Evolutionary conservation across 1,140 invertebrate genomes (phyloP).

Genomic region (Hydropsyche tenuis): DNA sequence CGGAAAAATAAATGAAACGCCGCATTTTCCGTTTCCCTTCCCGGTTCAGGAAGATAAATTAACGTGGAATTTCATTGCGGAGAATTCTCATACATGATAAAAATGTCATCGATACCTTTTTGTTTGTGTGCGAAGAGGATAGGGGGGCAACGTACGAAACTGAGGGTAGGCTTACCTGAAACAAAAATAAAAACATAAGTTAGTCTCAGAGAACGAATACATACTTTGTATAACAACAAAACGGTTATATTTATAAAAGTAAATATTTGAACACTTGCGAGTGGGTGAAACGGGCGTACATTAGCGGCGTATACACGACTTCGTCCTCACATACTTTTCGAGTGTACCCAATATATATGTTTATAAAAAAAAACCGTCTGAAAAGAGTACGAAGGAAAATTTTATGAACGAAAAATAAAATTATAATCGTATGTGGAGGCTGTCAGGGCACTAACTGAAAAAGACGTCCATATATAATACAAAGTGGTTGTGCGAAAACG

Average conservation of each 20-base stretch:
- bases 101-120: background rate
- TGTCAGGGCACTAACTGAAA: no score
- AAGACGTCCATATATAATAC: no score
- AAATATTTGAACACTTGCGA: constrained; percentile 8
- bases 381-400: no score
- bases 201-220: no score
- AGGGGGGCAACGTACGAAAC: background rate
- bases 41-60: no score
- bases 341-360: background rate
- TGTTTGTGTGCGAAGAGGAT: no score
- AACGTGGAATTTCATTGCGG: no score
- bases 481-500: no score
- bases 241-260: constrained; percentile 1
- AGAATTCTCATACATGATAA: no score
- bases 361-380: no score
- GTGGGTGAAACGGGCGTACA: background rate
- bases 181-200: constrained; percentile 15
- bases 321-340: background rate
- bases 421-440: no score
- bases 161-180: constrained; percentile 15
- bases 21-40: background rate
- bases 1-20: background rate
- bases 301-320: background rate
- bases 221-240: background rate
- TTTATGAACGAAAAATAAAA: no score